Evolutionary conservation across 2,113 vertebrate genomes (phyloP), one percentile per base, ranked within the genome.

Genomic region (Tetrao urogallus): DNA sequence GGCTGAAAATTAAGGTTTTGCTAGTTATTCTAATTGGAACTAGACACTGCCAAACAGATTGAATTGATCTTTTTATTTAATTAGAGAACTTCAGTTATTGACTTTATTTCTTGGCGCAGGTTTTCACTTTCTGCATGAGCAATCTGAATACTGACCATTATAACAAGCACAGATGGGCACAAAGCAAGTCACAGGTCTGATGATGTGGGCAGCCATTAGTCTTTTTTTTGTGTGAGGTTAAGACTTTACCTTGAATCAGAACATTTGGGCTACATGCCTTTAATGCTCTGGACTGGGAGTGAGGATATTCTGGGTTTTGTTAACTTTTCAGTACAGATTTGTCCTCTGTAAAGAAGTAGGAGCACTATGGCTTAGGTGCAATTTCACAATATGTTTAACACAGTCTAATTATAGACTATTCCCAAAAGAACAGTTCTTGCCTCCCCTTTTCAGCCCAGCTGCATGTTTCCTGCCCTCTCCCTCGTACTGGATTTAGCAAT

Each of bases 331-430:
- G 15, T 25, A 25, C 34, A 14, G 40, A 12, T 34, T 77, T 73
- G 30, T 63, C 5, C 24, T 64, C 11, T n/a, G 61, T 16, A 27
- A 61, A 50, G 24, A 32, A 50, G 27, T 1, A 61, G 58, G 54
- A 86, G 45, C 38, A 24, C 25, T 13, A 22, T 27, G 66, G 70
- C 38, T 75, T 24, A 57, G 71, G 34, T n/a, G 66, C 40, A 20
- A 13, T 72, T 69, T 15, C 47, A 47, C 57, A 56, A 11, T 3
- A 30, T 13, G 0, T 1, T 7, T 7, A 54, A 8, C 9, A 27
- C 28, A 24, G 28, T 5, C 20, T 21, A 4, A 58, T 70, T 25
- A 30, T 0, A 38, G 1, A 22, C 32, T 13, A 47, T 54, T 90
- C 48, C 72, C 71, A 11, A 6, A 34, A 47, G 52, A 12, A 38